Evolutionary conservation across 2,888 invertebrate genomes (phyloP), one percentile per base, ranked within the genome.

Genomic region (Vandiemenella viatica): DNA sequence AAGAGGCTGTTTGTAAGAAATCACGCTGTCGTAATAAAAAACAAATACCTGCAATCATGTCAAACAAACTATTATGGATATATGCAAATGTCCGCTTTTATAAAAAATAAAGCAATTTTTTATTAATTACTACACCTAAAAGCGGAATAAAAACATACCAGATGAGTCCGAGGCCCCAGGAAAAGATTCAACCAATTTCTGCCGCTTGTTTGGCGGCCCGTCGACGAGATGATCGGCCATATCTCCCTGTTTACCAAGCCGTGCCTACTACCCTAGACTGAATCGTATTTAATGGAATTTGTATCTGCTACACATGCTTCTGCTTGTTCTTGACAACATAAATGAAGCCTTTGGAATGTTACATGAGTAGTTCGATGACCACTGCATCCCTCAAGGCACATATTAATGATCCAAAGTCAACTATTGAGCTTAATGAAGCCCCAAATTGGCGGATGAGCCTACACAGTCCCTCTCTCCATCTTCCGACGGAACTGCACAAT

Each of bases 181-280:
- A 69, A 83, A 84, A 67, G 82, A 77, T 74, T 84, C 81, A 65
- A 75, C 72, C 72, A 92, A 82, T 75, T 92, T 92, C 67, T 83
- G 84, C 80, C 92, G 83, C 82, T 93, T 92, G 68, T 83, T 89
- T 71, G 92, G 90, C 79, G 91, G 92, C 74, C 91, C 91, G 75
- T 89, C 89, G 72, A 80, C 81, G 70, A 87, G 79, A 76, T 87
- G 87, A 80, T 92, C 92, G 76, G 89, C 89, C 92, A 92, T 92
- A 52, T 55, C 64, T 63, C 62, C 72, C 73, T 76, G 76, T 76
- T 76, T 76, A 76, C 76, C 73, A 76, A 75, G 73, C 57, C 58
- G 57, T 56, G 55, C 58, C 58, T 57, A 55, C 57, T 56, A 53
- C 56, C 54, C 55, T 58, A 55, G 51, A 47, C 49, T 43, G 47